Conservation (phyloP, 2,888 invertebrate genomes). For the Pterostichus madidus region DNA sequence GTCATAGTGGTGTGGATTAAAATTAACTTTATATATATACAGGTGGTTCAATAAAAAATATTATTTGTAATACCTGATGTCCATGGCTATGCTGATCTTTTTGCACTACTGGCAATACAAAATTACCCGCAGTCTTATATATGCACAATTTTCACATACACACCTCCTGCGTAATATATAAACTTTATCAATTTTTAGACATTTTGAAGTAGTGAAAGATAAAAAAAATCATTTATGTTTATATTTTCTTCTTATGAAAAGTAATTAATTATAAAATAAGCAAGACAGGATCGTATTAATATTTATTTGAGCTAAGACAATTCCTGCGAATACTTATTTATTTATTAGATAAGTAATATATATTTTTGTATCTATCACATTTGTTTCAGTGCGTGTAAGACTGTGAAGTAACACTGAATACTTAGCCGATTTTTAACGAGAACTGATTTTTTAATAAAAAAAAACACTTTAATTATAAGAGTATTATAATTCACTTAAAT, state of each 20-base stretch:
- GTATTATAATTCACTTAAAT: too few species aligned
- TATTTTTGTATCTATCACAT: too few species aligned
- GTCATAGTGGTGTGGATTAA: too few species aligned
- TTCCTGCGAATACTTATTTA: too few species aligned
- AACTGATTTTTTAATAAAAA: too few species aligned
- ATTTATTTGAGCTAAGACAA: not conserved
- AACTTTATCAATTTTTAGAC: slow-evolving; percentile 46
- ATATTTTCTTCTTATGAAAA: not conserved
- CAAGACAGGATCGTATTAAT: not conserved
- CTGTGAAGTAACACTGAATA: too few species aligned
- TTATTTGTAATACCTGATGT: slow-evolving; percentile 15
- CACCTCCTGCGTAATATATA: slow-evolving; percentile 16
- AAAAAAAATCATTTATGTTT: slow-evolving; percentile 1
- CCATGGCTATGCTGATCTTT: slow-evolving; percentile 22
- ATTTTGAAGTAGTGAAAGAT: slow-evolving; percentile 19
- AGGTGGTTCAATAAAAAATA: too few species aligned
- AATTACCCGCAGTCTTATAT: not conserved
- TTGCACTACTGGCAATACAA: slow-evolving; percentile 10
- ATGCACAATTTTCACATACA: slow-evolving; percentile 10
- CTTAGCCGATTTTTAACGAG: too few species aligned
- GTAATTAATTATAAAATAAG: not conserved
- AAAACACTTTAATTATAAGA: too few species aligned
- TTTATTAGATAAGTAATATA: too few species aligned
- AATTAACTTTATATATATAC: too few species aligned
- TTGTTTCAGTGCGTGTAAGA: too few species aligned